These are phyloP conservation scores for Drosophila repletoides DNA, from an alignment of 1,140 invertebrate species.

Conservation along the genomic window DNA sequence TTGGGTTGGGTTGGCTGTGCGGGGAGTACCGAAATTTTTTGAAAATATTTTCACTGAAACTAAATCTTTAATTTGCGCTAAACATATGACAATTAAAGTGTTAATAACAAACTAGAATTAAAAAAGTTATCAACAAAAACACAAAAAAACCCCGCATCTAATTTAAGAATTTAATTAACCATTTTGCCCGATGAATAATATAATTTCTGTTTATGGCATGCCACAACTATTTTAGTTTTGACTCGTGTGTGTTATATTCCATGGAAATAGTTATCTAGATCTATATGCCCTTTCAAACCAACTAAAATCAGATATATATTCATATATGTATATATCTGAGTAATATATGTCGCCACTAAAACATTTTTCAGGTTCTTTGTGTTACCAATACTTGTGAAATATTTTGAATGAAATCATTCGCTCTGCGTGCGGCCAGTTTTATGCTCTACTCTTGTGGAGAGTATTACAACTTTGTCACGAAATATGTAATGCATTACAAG, in stretches of 20 bases:
- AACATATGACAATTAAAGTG: constrained; percentile 57
- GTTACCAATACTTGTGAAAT: constrained; percentile 8
- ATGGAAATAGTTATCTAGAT: constrained; percentile 11
- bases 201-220: background rate
- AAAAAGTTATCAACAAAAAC: background rate
- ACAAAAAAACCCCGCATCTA: constrained; percentile 13
- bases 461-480: too few species aligned
- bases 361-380: constrained; percentile 19
- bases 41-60: background rate
- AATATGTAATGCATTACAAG: too few species aligned
- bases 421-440: background rate
- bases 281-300: background rate
- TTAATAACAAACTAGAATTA: constrained; percentile 40
- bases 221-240: background rate
- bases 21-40: too few species aligned
- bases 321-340: background rate
- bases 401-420: constrained; percentile 8
- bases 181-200: constrained; percentile 11
- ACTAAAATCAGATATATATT: constrained; percentile 5
- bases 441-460: too few species aligned
- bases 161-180: constrained; percentile 36
- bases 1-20: too few species aligned
- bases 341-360: constrained; percentile 13
- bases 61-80: constrained; percentile 42
- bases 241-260: background rate